Base-by-base conservation (phyloP, 2,888 invertebrate genomes). In the Ecliptopera silaceata region DNA sequence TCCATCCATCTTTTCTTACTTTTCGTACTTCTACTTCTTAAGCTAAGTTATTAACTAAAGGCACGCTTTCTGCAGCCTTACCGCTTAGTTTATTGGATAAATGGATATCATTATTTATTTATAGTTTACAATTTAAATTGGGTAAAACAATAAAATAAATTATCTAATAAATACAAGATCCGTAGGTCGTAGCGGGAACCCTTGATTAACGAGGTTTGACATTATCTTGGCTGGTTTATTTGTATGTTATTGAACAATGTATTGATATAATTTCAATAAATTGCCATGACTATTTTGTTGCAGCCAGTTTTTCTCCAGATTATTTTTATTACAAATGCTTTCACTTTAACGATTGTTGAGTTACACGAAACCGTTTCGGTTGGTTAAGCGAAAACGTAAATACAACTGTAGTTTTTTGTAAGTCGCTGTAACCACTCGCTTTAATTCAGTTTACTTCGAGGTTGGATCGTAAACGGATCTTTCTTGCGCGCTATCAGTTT, bases 391-490 rank as follows among this genome's bases (percentile, higher is more conserved):
- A 39, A 31, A 49, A 44, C 54, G 44, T 52, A 53, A 34, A 54
- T 54, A 47, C 44, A 10, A 39, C 53, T 51, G 29, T 50, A 41
- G 53, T 63, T 63, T 34, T 63, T 63, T 56, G 45, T 51, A 47
- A 59, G 51, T 59, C 56, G 42, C 29, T 44, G 48, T 44, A 45
- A 38, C 61, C 36, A 34, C 48, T 51, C 45, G 32, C 32, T 49
- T 26, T 39, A 12, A 51, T 56, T 64, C 64, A 66, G 63, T 66
- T 50, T 47, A 56, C 45, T 59, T 63, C 56, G 52, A 43, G 61
- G 58, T 56, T 56, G 61, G 49, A 56, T 59, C 48, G 15, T 39
- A 58, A 43, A 48, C 64, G 58, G 66, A 41, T 48, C 57, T 54
- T 52, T 50, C 54, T 39, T 56, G 55, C 59, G 59, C 59, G 36